Evolutionary conservation across 2,888 invertebrate genomes (phyloP).

Genomic region (Drepanosiphum platanoidis): DNA sequence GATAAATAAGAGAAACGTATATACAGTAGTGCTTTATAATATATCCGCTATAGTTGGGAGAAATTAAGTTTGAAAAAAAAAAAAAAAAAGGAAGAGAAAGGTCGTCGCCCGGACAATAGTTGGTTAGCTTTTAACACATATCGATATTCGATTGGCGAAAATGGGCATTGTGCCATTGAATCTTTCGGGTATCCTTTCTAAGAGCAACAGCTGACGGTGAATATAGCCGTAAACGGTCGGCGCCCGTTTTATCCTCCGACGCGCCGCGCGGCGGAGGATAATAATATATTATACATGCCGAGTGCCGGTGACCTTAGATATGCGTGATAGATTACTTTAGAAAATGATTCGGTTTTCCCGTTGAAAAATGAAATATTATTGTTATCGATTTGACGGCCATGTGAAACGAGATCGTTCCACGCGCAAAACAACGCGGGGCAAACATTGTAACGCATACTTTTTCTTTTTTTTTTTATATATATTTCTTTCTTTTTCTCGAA

Average conservation of each 20-base stretch:
- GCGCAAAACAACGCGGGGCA: not conserved
- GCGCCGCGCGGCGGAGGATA: not conserved
- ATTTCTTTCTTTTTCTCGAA: not conserved
- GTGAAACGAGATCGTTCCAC: not conserved
- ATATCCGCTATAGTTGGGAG: not conserved
- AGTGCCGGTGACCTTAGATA: slow-evolving; percentile 1
- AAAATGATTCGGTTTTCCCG: slow-evolving; percentile 17
- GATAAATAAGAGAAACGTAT: slow-evolving; percentile 13
- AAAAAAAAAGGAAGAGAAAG: not conserved
- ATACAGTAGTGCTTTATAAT: not conserved
- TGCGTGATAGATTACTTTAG: slow-evolving; percentile 20
- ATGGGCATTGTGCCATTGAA: slow-evolving; percentile 7
- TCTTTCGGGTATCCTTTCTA: not conserved
- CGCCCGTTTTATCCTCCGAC: not conserved
- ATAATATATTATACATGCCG: not conserved
- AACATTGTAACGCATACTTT: not conserved
- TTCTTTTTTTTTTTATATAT: not conserved
- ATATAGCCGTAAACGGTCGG: not conserved
- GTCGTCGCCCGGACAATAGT: not conserved
- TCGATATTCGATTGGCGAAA: not conserved
- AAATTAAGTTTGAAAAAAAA: slow-evolving; percentile 35
- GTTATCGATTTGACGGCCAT: slow-evolving; percentile 13
- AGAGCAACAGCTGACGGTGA: slow-evolving; percentile 40
- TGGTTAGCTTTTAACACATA: slow-evolving; percentile 15
- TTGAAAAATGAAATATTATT: slow-evolving; percentile 41